A percentile compares a stretch with the other conserved stretches of the same genome.
phyloP scores from a whole-genome alignment of 1,140 invertebrate species.

The Gryon sp. region DNA sequence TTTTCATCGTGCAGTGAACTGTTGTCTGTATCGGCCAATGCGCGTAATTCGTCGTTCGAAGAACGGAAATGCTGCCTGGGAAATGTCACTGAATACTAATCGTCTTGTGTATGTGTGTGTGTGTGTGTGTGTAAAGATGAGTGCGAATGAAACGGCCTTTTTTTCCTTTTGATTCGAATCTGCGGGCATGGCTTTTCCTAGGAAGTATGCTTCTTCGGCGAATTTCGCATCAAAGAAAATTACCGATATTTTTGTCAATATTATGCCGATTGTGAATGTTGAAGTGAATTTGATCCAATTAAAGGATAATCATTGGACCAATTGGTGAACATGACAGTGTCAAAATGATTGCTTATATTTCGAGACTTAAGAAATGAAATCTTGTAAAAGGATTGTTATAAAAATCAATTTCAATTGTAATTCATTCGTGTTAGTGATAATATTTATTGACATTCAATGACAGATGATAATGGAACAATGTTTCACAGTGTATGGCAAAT shows the following conservation, averaged over 20 bases:
- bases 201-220: not conserved
- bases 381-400: too few species aligned
- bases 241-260: too few species aligned
- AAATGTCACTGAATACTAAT: conserved; percentile 5
- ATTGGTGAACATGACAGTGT: not conserved
- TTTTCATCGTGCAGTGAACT: conserved; percentile 1
- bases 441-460: too few species aligned
- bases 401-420: too few species aligned
- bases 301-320: not conserved
- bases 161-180: too few species aligned
- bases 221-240: not conserved
- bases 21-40: not conserved
- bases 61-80: not conserved
- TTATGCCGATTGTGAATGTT: not conserved
- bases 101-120: conserved; percentile 4
- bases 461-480: too few species aligned
- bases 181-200: too few species aligned
- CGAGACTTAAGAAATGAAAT: too few species aligned
- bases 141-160: not conserved
- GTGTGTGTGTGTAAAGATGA: not conserved
- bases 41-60: conserved; percentile 5
- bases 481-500: too few species aligned
- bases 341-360: not conserved
- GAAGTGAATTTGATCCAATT: not conserved
- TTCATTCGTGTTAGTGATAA: too few species aligned